phyloP scores from a whole-genome alignment of 2,888 invertebrate species.

The Drosophila paranaensis region DNA sequence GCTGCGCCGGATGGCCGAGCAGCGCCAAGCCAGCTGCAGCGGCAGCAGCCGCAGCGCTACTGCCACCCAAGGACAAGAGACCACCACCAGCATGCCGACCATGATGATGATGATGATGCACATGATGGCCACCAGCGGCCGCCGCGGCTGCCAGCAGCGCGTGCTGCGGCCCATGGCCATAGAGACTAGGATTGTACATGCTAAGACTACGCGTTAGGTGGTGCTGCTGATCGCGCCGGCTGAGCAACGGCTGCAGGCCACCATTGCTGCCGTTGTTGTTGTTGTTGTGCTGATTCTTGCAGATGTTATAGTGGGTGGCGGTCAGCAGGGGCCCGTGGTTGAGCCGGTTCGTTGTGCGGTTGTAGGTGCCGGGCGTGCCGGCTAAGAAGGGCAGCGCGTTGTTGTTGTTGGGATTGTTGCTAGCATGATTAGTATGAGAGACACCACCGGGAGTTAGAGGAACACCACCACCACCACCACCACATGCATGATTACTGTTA shows the following conservation, averaged over 20 bases:
- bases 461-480: slow-evolving; percentile 34
- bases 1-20: slow-evolving; percentile 63
- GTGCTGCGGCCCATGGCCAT: slow-evolving; percentile 49
- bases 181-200: slow-evolving; percentile 56
- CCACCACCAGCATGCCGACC: slow-evolving; percentile 42
- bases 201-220: slow-evolving; percentile 59
- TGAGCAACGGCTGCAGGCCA: slow-evolving; percentile 49
- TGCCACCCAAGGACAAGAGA: slow-evolving; percentile 65
- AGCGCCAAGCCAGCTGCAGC: slow-evolving; percentile 55
- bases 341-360: slow-evolving; percentile 76
- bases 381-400: slow-evolving; percentile 67
- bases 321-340: slow-evolving; percentile 79
- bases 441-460: slow-evolving; percentile 15
- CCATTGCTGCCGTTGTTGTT: slow-evolving; percentile 17
- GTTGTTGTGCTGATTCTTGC: slow-evolving; percentile 70
- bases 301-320: slow-evolving; percentile 78
- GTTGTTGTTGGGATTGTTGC: slow-evolving; percentile 37
- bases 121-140: slow-evolving; percentile 40
- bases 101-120: slow-evolving; percentile 58
- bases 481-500: slow-evolving; percentile 57
- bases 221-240: slow-evolving; percentile 72
- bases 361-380: slow-evolving; percentile 71
- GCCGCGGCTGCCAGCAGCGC: slow-evolving; percentile 41
- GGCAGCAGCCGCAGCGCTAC: slow-evolving; percentile 44
- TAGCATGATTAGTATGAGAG: slow-evolving; percentile 42